phyloP scores from a whole-genome alignment of 1,140 invertebrate species.

The Melipona quadrifasciata region DNA sequence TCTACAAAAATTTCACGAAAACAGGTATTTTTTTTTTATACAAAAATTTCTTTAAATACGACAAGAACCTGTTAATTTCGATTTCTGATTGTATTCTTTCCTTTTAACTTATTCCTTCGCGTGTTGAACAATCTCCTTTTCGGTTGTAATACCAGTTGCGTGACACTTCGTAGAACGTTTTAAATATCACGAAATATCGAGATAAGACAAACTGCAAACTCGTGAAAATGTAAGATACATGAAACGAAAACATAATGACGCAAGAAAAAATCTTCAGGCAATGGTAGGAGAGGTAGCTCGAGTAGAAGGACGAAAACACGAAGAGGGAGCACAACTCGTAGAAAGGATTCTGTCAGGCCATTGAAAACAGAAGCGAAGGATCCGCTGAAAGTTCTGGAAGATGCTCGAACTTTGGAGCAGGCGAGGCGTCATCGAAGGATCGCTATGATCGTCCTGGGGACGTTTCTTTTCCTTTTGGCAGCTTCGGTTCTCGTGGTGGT shows the following conservation, averaged over 20 bases:
- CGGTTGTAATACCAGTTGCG: no score
- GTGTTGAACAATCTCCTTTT: no score
- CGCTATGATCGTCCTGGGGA: constrained; percentile 85
- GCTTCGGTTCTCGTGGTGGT: constrained; percentile 87
- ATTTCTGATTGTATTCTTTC: no score
- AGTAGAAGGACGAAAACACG: constrained; percentile 68
- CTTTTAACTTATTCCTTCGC: no score
- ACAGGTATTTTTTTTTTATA: no score
- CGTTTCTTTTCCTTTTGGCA: constrained; percentile 86
- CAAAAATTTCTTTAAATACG: no score
- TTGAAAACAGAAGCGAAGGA: constrained; percentile 79
- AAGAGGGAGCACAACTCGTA: constrained; percentile 59
- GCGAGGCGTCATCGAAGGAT: constrained; percentile 85
- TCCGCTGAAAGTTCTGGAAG: constrained; percentile 54
- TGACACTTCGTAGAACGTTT: no score
- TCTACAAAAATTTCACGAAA: no score
- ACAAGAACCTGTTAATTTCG: no score
- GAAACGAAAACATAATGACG: background rate
- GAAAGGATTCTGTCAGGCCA: constrained; percentile 78
- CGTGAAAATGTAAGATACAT: background rate
- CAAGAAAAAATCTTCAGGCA: constrained; percentile 67
- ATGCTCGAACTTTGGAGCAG: constrained; percentile 75
- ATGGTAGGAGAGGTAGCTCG: constrained; percentile 75
- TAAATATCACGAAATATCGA: background rate
- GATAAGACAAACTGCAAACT: background rate